Evolutionary conservation across 1,140 invertebrate species (phyloP), one percentile per base, ranked within the genome.

Genomic region (Eumaeus atala): DNA sequence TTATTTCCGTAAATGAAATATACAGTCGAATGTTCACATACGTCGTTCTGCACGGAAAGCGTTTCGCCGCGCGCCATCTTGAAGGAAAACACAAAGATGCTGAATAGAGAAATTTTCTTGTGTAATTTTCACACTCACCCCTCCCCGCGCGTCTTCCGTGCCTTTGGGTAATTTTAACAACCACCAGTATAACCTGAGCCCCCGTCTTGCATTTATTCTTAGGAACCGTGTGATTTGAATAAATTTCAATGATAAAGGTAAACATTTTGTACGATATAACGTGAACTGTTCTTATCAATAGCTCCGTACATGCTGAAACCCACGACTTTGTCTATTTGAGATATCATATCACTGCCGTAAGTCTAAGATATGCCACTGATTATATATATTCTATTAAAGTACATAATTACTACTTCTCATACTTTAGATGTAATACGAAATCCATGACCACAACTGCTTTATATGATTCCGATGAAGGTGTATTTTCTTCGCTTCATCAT

Each of bases 71-170:
- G 59, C 83, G 83, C 83, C 83, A 86, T 86, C 83, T 84, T 84
- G 77, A 71, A 74, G 74, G 78, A 84, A 84, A 82, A 83, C 74
- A 84, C 83, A 86, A 86, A 86, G 83, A 86, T 86, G 83, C 74
- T 83, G 83, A 86, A 86, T 80, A 73, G 77, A 65, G 81, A 84
- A 84, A 86, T 82, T 86, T 86, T 86, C 83, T 86, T 83, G 77
- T 84, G 76, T 84, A 86, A 86, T 86, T 86, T 84, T 84, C 81
- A 72, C 81, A 70, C 72, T 77, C 72, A 72, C 75, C 73, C 73
- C 70, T 40, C 70, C 67, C 62, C 59, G 53, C 70, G 70, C 68
- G 62, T 56, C 53, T 51, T 51, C 48, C 58, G 37, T 51, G 48
- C 63, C 71, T 64, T 59, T 63, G 62, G 70, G 72, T 68, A 76